Conservation (phyloP, 2,797 vertebrate species). For the Sebastes matsubarae region DNA sequence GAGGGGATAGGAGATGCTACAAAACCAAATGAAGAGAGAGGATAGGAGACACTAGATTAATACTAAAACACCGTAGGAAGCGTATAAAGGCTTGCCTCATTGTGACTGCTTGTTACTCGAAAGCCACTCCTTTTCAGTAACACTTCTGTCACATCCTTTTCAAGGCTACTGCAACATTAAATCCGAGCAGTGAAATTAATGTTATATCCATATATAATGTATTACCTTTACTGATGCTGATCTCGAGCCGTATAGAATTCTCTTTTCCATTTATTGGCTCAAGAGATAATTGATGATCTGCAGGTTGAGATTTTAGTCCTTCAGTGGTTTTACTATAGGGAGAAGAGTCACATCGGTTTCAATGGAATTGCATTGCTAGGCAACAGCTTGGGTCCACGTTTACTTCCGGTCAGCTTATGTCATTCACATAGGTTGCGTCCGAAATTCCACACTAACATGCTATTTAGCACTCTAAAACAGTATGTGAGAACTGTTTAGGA, state of each 20-base stretch:
- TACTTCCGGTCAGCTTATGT: no score
- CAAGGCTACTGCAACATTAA: neutral
- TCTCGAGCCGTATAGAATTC: slow-evolving; percentile 1
- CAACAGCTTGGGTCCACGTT: no score
- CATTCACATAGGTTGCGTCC: no score
- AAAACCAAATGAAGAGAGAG: slow-evolving; percentile 11
- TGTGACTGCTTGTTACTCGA: neutral
- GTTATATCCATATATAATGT: neutral
- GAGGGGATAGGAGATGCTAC: slow-evolving; percentile 19
- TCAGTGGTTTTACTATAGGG: neutral
- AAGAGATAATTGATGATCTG: neutral
- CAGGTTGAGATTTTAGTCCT: neutral
- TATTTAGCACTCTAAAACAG: no score
- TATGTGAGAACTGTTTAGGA: no score
- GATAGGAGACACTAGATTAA: slow-evolving; percentile 21
- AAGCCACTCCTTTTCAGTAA: neutral
- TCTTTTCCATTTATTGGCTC: neutral
- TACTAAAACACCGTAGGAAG: neutral
- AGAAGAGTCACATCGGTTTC: neutral
- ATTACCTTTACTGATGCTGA: neutral
- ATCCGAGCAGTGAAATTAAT: neutral
- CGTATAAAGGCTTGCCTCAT: neutral
- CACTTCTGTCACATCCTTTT: neutral
- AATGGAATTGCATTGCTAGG: no score
- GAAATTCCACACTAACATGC: no score